These are phyloP conservation scores for Aquatica leii DNA, from an alignment of 2,888 invertebrate genomes.

Conservation along the genomic window DNA sequence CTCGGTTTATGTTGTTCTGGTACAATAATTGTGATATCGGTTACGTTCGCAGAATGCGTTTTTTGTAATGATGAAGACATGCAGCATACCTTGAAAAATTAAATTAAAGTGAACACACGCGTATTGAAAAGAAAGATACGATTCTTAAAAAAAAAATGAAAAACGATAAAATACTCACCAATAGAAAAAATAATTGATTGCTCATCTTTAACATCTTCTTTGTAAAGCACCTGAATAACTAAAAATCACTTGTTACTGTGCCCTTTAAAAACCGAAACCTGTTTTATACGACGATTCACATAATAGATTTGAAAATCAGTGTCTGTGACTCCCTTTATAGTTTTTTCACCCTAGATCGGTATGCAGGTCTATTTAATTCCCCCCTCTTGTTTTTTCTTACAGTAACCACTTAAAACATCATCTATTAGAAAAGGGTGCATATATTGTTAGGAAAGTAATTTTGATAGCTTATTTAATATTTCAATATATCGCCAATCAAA, in stretches of 20 bases:
- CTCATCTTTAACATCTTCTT: background rate
- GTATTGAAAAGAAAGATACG: too few species aligned
- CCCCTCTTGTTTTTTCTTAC: conserved; percentile 28
- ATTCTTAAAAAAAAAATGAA: too few species aligned
- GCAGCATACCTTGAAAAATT: conserved; percentile 23
- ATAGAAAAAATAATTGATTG: conserved; percentile 7
- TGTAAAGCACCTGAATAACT: conserved; percentile 31
- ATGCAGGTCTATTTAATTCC: conserved; percentile 46
- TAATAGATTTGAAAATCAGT: conserved; percentile 56
- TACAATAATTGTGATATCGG: conserved; percentile 25
- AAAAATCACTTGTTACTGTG: conserved; percentile 30
- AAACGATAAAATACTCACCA: conserved; percentile 18
- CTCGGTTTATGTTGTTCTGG: conserved; percentile 13
- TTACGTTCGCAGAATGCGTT: conserved; percentile 1
- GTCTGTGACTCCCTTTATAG: conserved; percentile 60
- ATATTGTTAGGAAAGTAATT: conserved; percentile 22
- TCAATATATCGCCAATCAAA: too few species aligned
- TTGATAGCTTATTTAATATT: conserved; percentile 11
- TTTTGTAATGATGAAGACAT: background rate
- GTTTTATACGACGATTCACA: conserved; percentile 48
- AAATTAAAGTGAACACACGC: too few species aligned
- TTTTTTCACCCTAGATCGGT: conserved; percentile 60
- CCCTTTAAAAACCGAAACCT: conserved; percentile 45
- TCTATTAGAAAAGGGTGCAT: conserved; percentile 32
- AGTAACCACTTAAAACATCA: conserved; percentile 5